A percentile compares a stretch with the other conserved stretches of the same genome.
phyloP scores from a whole-genome alignment of 2,797 vertebrate genomes.

The Myotis pilosus region DNA sequence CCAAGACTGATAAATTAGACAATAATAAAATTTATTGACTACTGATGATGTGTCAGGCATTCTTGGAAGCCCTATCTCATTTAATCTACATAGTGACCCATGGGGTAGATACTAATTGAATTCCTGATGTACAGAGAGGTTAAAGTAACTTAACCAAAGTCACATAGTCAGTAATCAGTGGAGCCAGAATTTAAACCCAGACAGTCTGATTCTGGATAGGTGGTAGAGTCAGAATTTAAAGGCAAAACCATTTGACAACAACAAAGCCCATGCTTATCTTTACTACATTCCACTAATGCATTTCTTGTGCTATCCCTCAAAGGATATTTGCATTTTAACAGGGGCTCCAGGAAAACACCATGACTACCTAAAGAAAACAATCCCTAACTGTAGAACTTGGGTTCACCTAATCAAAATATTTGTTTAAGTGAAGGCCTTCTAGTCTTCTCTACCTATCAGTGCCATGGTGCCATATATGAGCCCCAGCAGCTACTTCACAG shows the following conservation, averaged over 20 bases:
- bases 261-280: neutral
- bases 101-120: neutral
- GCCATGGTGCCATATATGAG: neutral
- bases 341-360: neutral
- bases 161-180: neutral
- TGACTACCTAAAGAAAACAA: neutral
- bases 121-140: neutral
- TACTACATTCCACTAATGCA: neutral
- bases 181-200: neutral
- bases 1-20: neutral
- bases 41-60: neutral
- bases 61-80: neutral
- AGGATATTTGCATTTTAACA: neutral
- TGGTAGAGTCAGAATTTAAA: slow-evolving; percentile 7
- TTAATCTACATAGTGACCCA: neutral
- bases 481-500: neutral
- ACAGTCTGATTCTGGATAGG: neutral
- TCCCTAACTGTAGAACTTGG: neutral
- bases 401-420: neutral
- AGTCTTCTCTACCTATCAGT: neutral
- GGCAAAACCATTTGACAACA: neutral
- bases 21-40: slow-evolving; percentile 20
- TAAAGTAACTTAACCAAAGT: slow-evolving; percentile 20
- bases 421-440: neutral
- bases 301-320: neutral